Evolutionary conservation across 2,888 invertebrate genomes (phyloP).

Genomic region (Cantharis flavilabris): DNA sequence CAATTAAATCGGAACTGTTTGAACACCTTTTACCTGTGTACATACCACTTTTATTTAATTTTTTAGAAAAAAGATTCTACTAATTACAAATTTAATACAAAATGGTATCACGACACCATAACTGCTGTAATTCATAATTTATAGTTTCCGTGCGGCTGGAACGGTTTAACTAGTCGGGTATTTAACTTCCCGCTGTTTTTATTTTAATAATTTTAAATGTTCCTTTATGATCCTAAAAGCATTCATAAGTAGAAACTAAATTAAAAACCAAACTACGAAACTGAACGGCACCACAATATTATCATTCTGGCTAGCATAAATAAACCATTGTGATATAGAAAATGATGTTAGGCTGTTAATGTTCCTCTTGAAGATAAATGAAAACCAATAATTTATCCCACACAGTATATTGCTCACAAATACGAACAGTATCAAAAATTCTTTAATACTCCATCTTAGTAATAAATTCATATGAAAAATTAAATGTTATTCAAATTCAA

Average conservation of each 20-base stretch:
- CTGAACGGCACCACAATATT: background rate
- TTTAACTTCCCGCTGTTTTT: background rate
- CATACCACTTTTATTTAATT: background rate
- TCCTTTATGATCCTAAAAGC: background rate
- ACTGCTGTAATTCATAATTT: background rate
- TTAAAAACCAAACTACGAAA: background rate
- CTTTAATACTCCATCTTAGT: too few relatives aligned
- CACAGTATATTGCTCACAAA: too few relatives aligned
- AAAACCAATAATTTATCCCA: too few relatives aligned
- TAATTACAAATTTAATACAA: background rate
- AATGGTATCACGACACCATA: background rate
- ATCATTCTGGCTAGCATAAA: background rate
- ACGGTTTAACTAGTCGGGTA: background rate
- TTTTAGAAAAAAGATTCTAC: background rate
- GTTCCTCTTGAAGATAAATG: too few relatives aligned
- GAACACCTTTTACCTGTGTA: background rate
- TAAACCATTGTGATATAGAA: background rate
- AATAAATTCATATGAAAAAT: too few relatives aligned
- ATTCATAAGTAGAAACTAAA: background rate
- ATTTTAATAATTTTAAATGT: background rate
- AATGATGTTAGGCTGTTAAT: too few relatives aligned
- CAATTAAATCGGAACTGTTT: background rate
- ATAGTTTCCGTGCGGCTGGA: background rate
- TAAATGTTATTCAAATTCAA: too few relatives aligned
- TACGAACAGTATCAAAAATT: too few relatives aligned